A percentile compares a stretch with the other conserved stretches of the same genome.
These are phyloP conservation scores for Idaea aversata DNA, from an alignment of 2,888 invertebrate species.

Conservation along the genomic window DNA sequence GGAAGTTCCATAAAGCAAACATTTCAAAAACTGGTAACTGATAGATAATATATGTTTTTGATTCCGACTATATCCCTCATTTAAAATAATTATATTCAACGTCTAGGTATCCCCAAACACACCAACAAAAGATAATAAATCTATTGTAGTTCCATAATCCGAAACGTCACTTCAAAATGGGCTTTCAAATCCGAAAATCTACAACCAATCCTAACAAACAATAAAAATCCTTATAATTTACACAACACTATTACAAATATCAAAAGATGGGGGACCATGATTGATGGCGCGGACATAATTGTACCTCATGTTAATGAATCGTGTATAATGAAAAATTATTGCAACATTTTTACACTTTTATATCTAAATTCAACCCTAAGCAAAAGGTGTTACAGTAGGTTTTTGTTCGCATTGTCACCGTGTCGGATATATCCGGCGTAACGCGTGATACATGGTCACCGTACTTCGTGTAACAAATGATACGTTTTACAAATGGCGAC, in stretches of 20 bases:
- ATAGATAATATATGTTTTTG: no score
- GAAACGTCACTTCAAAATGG: neutral
- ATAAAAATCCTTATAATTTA: conserved; percentile 22
- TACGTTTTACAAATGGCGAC: conserved; percentile 44
- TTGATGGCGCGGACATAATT: conserved; percentile 73
- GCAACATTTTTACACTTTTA: conserved; percentile 29
- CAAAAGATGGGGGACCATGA: conserved; percentile 66
- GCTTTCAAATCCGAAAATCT: neutral
- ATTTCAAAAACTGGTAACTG: no score
- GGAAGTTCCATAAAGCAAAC: no score
- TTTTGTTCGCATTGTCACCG: conserved; percentile 3
- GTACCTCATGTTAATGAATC: conserved; percentile 76
- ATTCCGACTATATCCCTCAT: no score
- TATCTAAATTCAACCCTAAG: conserved; percentile 33
- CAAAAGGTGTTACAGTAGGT: neutral
- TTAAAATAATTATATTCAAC: no score
- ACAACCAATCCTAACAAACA: conserved; percentile 5
- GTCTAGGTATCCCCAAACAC: no score
- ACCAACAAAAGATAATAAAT: neutral
- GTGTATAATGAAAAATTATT: conserved; percentile 76
- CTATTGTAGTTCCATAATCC: neutral
- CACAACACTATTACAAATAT: conserved; percentile 53
- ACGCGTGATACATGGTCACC: conserved; percentile 53
- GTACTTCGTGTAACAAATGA: conserved; percentile 53
- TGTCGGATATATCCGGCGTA: conserved; percentile 41